phyloP scores from a whole-genome alignment of 2,888 invertebrate species.

The Caenorhabditis sp. region DNA sequence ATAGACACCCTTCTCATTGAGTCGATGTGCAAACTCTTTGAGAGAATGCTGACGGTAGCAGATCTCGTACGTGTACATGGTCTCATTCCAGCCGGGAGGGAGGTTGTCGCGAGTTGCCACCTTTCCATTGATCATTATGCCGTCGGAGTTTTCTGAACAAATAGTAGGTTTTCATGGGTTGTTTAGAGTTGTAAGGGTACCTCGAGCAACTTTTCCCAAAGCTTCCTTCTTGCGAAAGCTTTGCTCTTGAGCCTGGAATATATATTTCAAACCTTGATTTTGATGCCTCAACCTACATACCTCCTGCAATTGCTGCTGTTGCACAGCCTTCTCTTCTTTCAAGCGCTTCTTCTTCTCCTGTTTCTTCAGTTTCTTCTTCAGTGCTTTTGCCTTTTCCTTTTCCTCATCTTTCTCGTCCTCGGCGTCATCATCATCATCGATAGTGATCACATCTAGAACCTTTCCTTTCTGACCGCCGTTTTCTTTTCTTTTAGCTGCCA shows the following conservation, averaged over 20 bases:
- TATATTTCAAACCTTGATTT: too few relatives aligned
- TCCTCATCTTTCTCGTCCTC: not conserved
- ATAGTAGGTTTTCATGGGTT: too few relatives aligned
- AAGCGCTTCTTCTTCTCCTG: not conserved
- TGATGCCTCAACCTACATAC: too few relatives aligned
- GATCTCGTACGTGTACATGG: not conserved
- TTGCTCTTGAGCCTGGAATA: too few relatives aligned
- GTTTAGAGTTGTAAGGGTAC: not conserved
- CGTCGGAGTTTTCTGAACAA: not conserved
- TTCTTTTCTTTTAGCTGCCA: too few relatives aligned
- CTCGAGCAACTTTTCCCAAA: not conserved
- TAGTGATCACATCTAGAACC: not conserved
- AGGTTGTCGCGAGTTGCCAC: not conserved
- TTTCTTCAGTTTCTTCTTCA: not conserved
- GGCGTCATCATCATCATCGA: not conserved
- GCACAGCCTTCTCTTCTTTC: not conserved
- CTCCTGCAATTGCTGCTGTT: too few relatives aligned
- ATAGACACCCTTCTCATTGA: slow-evolving; percentile 1
- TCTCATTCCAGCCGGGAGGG: not conserved
- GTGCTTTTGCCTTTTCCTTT: not conserved
- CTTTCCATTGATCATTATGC: not conserved
- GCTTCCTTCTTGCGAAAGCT: not conserved
- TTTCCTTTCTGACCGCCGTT: too few relatives aligned
- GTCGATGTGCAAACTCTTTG: not conserved
- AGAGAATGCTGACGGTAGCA: not conserved